A percentile compares a stretch with the other conserved stretches of the same genome.
phyloP scores from a whole-genome alignment of 2,113 vertebrate species.

The Nibea coibor region DNA sequence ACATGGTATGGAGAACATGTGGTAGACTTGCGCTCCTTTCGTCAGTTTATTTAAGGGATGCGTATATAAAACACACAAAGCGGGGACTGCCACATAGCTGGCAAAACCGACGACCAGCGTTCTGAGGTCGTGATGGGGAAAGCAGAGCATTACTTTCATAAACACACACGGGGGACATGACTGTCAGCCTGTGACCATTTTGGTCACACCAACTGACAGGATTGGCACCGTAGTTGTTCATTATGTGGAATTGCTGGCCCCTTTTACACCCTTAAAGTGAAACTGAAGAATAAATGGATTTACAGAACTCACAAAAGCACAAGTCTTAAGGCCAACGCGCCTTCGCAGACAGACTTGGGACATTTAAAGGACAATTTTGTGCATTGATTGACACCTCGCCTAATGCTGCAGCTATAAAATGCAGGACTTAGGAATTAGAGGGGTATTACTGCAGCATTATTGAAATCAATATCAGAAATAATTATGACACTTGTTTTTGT shows the following conservation, averaged over 20 bases:
- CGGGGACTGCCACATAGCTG: slow-evolving; percentile 74
- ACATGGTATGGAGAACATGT: slow-evolving; percentile 75
- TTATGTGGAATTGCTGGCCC: slow-evolving; percentile 84
- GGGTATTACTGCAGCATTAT: too few relatives aligned
- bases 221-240: slow-evolving; percentile 81
- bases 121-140: slow-evolving; percentile 80
- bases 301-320: slow-evolving; percentile 72
- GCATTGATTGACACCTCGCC: slow-evolving; percentile 29
- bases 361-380: slow-evolving; percentile 51
- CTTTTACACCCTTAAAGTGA: slow-evolving; percentile 80
- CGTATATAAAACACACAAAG: slow-evolving; percentile 78
- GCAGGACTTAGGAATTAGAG: background rate
- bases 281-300: slow-evolving; percentile 81
- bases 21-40: slow-evolving; percentile 67
- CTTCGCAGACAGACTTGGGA: slow-evolving; percentile 40
- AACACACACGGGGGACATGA: slow-evolving; percentile 79
- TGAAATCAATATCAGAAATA: background rate
- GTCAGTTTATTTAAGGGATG: slow-evolving; percentile 84
- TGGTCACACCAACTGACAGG: slow-evolving; percentile 81
- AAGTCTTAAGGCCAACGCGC: slow-evolving; percentile 36
- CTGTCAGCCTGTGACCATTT: slow-evolving; percentile 80
- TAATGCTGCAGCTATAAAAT: slow-evolving; percentile 38
- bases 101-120: slow-evolving; percentile 72
- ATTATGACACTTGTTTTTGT: background rate
- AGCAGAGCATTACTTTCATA: slow-evolving; percentile 77